Conservation (phyloP, 2,888 invertebrate genomes). For the Stomorhina lunata region DNA sequence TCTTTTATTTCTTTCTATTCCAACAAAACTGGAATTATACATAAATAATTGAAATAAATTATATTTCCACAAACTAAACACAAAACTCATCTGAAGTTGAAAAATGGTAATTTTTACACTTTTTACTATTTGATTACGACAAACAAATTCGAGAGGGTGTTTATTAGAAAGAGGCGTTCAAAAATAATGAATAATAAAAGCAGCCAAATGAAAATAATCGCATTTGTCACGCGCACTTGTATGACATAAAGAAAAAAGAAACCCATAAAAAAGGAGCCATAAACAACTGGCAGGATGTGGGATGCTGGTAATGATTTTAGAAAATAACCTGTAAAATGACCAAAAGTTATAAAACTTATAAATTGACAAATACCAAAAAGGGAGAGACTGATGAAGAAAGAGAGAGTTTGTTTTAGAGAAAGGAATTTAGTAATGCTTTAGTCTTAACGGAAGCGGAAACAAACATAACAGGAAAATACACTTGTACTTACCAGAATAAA, state of each 20-base stretch:
- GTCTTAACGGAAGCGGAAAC: slow-evolving; percentile 73
- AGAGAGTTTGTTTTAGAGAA: background rate
- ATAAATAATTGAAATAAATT: slow-evolving; percentile 49
- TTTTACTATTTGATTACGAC: slow-evolving; percentile 17
- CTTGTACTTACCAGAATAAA: slow-evolving; percentile 67
- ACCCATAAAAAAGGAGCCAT: slow-evolving; percentile 28
- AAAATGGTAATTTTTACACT: slow-evolving; percentile 2
- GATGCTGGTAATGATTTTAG: slow-evolving; percentile 15
- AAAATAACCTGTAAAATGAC: slow-evolving; percentile 26
- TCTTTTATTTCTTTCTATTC: background rate
- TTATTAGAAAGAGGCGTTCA: background rate
- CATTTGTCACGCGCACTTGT: slow-evolving; percentile 78
- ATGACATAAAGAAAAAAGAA: slow-evolving; percentile 36
- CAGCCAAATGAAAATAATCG: slow-evolving; percentile 75
- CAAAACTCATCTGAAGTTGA: slow-evolving; percentile 34
- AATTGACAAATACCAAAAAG: background rate
- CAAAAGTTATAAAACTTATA: background rate
- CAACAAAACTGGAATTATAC: background rate
- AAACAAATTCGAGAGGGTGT: slow-evolving; percentile 19
- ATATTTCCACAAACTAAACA: background rate
- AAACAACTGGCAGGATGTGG: slow-evolving; percentile 10
- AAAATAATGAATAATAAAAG: slow-evolving; percentile 70
- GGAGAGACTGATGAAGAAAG: background rate
- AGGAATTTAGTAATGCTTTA: slow-evolving; percentile 73
- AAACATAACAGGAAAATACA: slow-evolving; percentile 67